phyloP scores from a whole-genome alignment of 2,888 invertebrate genomes.

The Apamea crenata region DNA sequence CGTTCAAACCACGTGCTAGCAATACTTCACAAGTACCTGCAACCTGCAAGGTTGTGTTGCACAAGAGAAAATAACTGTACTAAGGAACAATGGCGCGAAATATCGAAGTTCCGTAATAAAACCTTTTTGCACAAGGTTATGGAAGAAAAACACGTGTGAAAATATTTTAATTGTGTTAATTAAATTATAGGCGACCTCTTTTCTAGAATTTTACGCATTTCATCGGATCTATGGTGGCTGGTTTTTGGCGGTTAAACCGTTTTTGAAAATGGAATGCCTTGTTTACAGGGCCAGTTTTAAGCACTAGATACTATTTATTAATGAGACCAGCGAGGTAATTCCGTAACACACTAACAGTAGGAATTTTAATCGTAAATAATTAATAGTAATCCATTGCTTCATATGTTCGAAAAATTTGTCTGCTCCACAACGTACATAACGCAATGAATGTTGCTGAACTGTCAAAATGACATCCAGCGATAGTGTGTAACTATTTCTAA shows the following conservation, averaged over 20 bases:
- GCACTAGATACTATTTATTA: too few relatives aligned
- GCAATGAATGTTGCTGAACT: too few relatives aligned
- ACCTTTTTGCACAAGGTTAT: slow-evolving; percentile 62
- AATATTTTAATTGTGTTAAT: slow-evolving; percentile 49
- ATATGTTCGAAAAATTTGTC: too few relatives aligned
- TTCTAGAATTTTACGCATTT: slow-evolving; percentile 14
- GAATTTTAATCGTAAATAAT: too few relatives aligned
- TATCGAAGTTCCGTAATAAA: slow-evolving; percentile 61
- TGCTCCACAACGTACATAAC: too few relatives aligned
- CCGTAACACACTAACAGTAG: too few relatives aligned
- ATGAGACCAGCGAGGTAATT: too few relatives aligned
- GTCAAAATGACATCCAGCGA: too few relatives aligned
- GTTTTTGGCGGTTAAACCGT: not conserved
- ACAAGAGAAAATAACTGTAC: slow-evolving; percentile 61
- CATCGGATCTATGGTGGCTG: slow-evolving; percentile 21
- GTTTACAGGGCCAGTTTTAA: too few relatives aligned
- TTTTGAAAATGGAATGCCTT: slow-evolving; percentile 5
- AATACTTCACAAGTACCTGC: slow-evolving; percentile 25
- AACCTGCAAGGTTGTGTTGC: slow-evolving; percentile 54
- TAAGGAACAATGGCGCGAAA: slow-evolving; percentile 59
- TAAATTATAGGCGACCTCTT: slow-evolving; percentile 38
- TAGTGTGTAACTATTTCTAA: too few relatives aligned
- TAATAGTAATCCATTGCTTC: too few relatives aligned
- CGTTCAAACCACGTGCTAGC: slow-evolving; percentile 43
- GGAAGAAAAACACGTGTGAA: slow-evolving; percentile 62